Conservation (phyloP, 1,140 invertebrate species). For the Glossosoma conforme region DNA sequence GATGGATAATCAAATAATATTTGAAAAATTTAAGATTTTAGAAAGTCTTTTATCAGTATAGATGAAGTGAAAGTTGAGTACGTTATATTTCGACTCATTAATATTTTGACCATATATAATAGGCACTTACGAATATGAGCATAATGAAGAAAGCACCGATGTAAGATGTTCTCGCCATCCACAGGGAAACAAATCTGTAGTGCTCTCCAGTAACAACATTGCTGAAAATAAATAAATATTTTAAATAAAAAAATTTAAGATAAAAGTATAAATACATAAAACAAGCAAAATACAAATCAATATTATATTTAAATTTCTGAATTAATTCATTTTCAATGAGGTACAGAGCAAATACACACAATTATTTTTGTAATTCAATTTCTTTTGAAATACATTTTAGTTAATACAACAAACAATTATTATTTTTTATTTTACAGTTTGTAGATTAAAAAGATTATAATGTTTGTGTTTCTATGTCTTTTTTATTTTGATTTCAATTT, state of each 20-base stretch:
- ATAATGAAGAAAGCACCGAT: constrained; percentile 93
- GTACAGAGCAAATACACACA: too few species aligned
- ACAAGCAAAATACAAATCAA: too few species aligned
- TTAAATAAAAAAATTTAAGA: too few species aligned
- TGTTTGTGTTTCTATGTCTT: too few species aligned
- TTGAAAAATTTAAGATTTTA: background rate
- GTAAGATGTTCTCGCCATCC: constrained; percentile 90
- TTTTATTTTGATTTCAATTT: too few species aligned
- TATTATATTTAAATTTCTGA: too few species aligned
- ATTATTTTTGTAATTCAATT: too few species aligned
- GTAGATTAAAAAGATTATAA: too few species aligned
- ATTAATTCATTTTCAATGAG: background rate
- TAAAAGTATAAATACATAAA: too few species aligned
- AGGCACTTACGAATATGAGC: constrained; percentile 95
- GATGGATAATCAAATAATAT: background rate
- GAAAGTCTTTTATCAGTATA: background rate
- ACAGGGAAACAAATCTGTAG: constrained; percentile 96
- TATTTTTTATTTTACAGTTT: too few species aligned
- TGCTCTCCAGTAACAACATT: constrained; percentile 98
- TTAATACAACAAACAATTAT: too few species aligned
- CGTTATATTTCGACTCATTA: background rate
- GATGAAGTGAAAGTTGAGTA: background rate
- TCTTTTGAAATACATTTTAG: too few species aligned
- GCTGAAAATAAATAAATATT: constrained; percentile 52
- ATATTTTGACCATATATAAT: background rate